These are phyloP conservation scores for Polydrusus tereticollis DNA, from an alignment of 2,888 invertebrate genomes.

Conservation along the genomic window DNA sequence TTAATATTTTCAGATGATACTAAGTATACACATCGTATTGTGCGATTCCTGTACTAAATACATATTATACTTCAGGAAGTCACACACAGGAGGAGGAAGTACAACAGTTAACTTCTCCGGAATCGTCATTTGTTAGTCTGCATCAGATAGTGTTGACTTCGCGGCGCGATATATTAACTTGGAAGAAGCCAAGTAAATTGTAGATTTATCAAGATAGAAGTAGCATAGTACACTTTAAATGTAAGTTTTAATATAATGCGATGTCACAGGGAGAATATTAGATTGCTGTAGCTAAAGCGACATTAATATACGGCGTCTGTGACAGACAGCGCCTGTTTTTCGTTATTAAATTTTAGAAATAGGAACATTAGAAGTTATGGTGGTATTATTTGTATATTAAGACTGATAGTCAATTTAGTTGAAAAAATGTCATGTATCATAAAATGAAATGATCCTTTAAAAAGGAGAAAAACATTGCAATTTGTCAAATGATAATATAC, in stretches of 20 bases:
- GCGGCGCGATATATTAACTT: slow-evolving; percentile 6
- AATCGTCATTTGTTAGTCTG: slow-evolving; percentile 44
- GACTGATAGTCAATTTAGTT: too few relatives aligned
- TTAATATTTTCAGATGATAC: neutral
- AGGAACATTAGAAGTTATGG: too few relatives aligned
- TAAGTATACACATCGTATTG: neutral
- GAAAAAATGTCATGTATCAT: too few relatives aligned
- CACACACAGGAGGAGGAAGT: neutral
- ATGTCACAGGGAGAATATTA: neutral
- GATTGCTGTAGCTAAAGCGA: neutral
- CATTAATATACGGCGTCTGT: neutral
- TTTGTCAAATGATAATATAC: too few relatives aligned
- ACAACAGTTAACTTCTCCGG: neutral
- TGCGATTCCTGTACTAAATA: neutral
- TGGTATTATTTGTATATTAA: too few relatives aligned
- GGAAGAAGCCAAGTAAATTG: neutral
- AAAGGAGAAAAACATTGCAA: too few relatives aligned
- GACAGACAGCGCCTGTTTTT: neutral
- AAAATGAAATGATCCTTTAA: too few relatives aligned
- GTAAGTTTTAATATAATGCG: neutral
- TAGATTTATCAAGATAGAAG: neutral
- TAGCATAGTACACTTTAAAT: neutral
- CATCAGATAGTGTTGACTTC: slow-evolving; percentile 41
- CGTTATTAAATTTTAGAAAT: too few relatives aligned
- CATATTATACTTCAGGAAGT: neutral